Conservation (phyloP, 2,888 invertebrate species). For the Mylabris sibirica region DNA sequence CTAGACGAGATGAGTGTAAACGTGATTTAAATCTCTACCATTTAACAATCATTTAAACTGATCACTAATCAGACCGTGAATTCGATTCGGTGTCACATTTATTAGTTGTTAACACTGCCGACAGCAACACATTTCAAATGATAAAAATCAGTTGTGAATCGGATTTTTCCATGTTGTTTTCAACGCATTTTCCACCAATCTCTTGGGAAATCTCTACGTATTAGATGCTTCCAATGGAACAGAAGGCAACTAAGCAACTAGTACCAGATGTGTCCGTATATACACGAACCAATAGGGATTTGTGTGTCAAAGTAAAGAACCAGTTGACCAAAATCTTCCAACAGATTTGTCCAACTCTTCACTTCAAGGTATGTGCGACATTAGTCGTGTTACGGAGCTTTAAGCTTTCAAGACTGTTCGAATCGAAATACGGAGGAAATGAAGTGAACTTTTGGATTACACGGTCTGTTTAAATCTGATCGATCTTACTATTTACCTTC, state of each 20-base stretch:
- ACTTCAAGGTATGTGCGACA: constrained; percentile 2
- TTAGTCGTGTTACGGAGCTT: constrained; percentile 7
- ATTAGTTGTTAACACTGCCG: background rate
- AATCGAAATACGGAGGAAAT: constrained; percentile 19
- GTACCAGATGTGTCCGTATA: constrained; percentile 37
- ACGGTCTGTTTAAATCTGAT: constrained; percentile 23
- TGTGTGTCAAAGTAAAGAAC: constrained; percentile 36
- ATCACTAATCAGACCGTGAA: constrained; percentile 23
- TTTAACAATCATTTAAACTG: constrained; percentile 24
- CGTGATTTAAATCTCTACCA: constrained; percentile 27
- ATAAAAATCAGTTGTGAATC: background rate
- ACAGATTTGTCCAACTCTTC: constrained; percentile 23
- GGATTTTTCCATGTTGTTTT: constrained; percentile 51
- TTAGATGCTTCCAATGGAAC: constrained; percentile 48
- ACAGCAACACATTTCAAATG: background rate
- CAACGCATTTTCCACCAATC: constrained; percentile 46
- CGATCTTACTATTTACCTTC: constrained; percentile 21
- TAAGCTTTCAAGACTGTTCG: constrained; percentile 16
- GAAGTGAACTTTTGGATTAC: constrained; percentile 28
- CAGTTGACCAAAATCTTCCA: constrained; percentile 30
- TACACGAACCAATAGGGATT: constrained; percentile 38
- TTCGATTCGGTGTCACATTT: constrained; percentile 4
- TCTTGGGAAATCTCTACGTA: constrained; percentile 54
- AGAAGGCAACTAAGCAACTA: constrained; percentile 49
- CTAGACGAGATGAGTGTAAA: constrained; percentile 26